These are phyloP conservation scores for Nyctalus aviator DNA, from an alignment of 2,797 vertebrate species.

Conservation along the genomic window DNA sequence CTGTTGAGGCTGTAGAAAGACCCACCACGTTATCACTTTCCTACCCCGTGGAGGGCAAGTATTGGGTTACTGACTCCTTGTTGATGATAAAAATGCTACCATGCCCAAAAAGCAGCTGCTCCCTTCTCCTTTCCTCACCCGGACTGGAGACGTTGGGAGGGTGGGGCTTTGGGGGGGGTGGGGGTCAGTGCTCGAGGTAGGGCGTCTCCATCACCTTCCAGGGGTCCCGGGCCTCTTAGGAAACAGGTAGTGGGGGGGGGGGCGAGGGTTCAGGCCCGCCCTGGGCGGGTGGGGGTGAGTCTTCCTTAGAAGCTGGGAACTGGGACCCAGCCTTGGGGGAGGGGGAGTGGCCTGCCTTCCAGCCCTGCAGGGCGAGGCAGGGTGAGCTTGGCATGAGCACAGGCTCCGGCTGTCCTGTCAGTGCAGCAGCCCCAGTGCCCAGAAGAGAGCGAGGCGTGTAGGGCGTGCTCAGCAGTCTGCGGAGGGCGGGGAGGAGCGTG, in stretches of 20 bases:
- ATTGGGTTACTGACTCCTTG: neutral
- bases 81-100: neutral
- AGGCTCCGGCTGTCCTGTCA: neutral
- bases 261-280: neutral
- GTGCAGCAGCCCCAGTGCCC: neutral
- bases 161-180: rapidly evolving
- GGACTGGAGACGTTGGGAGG: neutral
- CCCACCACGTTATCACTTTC: neutral
- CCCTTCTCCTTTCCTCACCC: neutral
- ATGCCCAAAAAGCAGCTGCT: neutral
- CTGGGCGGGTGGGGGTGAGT: neutral
- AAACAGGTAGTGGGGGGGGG: neutral
- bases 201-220: neutral
- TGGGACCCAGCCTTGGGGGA: neutral
- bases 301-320: neutral
- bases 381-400: neutral
- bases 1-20: neutral
- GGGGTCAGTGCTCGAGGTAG: neutral
- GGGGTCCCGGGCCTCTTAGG: neutral
- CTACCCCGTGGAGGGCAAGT: neutral
- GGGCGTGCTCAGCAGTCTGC: neutral
- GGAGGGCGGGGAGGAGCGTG: neutral
- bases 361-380: neutral
- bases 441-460: neutral
- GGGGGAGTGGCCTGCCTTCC: neutral